phyloP scores from a whole-genome alignment of 2,797 vertebrate species.

The Sebastes taczanowskii region DNA sequence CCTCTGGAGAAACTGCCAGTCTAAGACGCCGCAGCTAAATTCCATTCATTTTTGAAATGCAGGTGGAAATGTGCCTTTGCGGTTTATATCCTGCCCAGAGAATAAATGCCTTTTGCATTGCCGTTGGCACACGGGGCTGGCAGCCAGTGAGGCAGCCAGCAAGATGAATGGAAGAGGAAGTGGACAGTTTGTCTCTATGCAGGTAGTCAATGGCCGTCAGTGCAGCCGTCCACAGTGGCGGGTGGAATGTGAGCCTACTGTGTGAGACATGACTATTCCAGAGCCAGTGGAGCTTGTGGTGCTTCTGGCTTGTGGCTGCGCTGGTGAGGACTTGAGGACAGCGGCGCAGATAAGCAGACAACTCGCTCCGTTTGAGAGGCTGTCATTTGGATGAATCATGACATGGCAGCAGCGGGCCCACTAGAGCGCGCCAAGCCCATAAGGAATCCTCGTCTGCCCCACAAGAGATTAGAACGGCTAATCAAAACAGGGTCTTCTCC shows the following conservation, averaged over 20 bases:
- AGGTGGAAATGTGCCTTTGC: constrained; percentile 67
- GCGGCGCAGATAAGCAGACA: constrained; percentile 66
- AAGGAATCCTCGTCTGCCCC: constrained; percentile 61
- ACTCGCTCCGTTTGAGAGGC: constrained; percentile 37
- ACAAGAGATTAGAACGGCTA: constrained; percentile 63
- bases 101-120: constrained; percentile 56
- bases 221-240: constrained; percentile 66
- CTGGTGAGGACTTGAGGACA: constrained; percentile 55
- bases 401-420: constrained; percentile 60
- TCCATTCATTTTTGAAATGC: constrained; percentile 65
- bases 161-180: constrained; percentile 59
- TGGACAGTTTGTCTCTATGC: constrained; percentile 51
- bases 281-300: constrained; percentile 60
- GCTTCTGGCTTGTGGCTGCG: constrained; percentile 46
- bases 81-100: constrained; percentile 46
- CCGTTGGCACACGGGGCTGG: constrained; percentile 50
- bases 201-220: constrained; percentile 60
- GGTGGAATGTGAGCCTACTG: constrained; percentile 79
- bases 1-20: constrained; percentile 14
- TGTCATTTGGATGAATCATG: constrained; percentile 71
- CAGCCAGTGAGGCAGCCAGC: constrained; percentile 41
- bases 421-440: constrained; percentile 68
- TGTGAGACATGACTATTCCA: constrained; percentile 75
- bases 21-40: constrained; percentile 55
- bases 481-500: constrained; percentile 73